Base-by-base conservation (phyloP, 1,140 invertebrate species). In the Drosophila yakuba region DNA sequence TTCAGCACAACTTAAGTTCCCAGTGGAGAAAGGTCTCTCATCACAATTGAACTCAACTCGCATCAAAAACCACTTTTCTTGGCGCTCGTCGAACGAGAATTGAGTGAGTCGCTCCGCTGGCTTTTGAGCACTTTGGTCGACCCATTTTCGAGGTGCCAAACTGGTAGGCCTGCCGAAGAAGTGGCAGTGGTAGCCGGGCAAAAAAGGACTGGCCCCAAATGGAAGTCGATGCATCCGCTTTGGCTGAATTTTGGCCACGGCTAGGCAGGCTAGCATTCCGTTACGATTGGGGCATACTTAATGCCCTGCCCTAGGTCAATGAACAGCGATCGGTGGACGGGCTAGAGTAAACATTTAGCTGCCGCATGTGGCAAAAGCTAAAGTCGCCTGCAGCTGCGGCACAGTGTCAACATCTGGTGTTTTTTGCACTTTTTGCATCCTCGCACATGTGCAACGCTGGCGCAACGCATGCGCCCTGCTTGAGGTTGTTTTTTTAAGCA, bases 361-460 rank as follows among this genome's bases (percentile, higher is more conserved):
- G 67, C 45, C 39, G 74, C 81, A 85, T 81, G 78, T 81, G 74
- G 82, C 78, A 85, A 54, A 74, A 52, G 45, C 52, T 57, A 79
- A 62, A 61, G 62, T 61, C 71, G 69, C 62, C 60, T 63, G 75
- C 75, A 72, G 52, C 74, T 78, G 75, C 64, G 58, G 47, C 58
- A 20, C 57, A 67, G 58, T 72, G 58, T 45, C 63, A 82, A 82
- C 82, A 86, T 86, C 83, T 86, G 82, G 47, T 55, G 56, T 74
- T 48, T 86, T 54, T 52, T 68, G 61, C n/a, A 8, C n/a, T 43
- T 45, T 86, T 81, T 74, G 76, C 61, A 76, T 63, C 71, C 59
- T 59, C 71, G 68, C 82, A 85, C 81, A 86, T 86, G 83, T 86
- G 78, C 74, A 74, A 36, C 45, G 62, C 14, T 48, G 52, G 61